Evolutionary conservation across 2,888 invertebrate genomes (phyloP), one percentile per base, ranked within the genome.

Genomic region (Carabus problematicus): DNA sequence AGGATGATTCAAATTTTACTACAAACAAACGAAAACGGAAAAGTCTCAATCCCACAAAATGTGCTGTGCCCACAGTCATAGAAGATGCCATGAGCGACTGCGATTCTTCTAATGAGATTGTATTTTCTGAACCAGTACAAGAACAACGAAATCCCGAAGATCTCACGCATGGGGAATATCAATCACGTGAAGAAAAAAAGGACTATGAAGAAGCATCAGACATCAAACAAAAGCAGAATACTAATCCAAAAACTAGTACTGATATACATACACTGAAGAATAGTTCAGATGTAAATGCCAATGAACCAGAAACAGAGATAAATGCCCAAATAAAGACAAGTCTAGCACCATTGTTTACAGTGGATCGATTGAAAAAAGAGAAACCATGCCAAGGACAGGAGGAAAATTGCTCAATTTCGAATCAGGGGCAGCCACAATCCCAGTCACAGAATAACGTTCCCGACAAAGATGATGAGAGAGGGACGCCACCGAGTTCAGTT

Each of bases 21-120:
- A 87, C 89, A n/a, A 89, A 87, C 76, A 91, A 91, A 77, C 85
- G 94, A 66, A 96, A 96, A 81, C 86, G 95, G 39, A 96, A 96
- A 83, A 94, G 91, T 75, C 89, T 93, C 75, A 95, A 95, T 79
- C 95, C 95, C 0, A 93, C 91, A 1, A 87, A 92, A 72, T 90
- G 93, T 77, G 89, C 92, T n/a, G 82, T 87, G 58, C 83, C 86
- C 29, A 79, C 82, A 45, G 82, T 84, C 70, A 82, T 84, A 70
- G 85, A 86, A 54, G 85, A 87, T 64, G 84, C 85, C 66, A 77
- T 75, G 47, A 87, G 87, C 54, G 88, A 89, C 74, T 86, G 87
- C 11, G 87, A 87, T 73, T 87, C 87, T 8, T 87, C 87, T 7
- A 86, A 85, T 75, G 87, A 88, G 76, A 82, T 82, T 3, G 81